Conservation (phyloP, 2,888 invertebrate genomes). For the Uropetala carovei region DNA sequence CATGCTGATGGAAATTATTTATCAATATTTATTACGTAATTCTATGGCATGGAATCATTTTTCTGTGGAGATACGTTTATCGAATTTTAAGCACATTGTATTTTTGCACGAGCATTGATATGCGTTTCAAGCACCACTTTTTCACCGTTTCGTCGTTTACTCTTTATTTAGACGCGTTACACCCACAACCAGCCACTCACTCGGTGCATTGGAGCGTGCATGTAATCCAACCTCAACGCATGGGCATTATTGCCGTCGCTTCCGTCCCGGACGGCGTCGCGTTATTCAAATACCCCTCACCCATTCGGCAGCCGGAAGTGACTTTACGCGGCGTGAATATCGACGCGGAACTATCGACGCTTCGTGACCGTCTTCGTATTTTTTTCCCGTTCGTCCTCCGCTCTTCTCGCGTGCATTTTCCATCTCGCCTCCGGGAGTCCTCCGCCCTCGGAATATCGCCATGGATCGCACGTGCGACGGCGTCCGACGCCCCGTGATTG, state of each 20-base stretch:
- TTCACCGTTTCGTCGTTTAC: not conserved
- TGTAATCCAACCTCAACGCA: not conserved
- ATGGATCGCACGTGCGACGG: slow-evolving; percentile 47
- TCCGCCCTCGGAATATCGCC: slow-evolving; percentile 29
- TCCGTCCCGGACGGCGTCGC: slow-evolving; percentile 10
- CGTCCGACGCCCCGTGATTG: not conserved
- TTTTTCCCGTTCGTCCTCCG: not conserved
- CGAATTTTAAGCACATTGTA: not conserved
- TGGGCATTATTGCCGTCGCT: slow-evolving; percentile 21
- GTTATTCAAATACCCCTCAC: slow-evolving; percentile 18
- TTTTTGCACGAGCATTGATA: not conserved
- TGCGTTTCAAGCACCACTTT: not conserved
- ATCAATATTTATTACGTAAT: too few relatives aligned
- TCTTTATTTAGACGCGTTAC: not conserved
- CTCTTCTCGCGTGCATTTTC: slow-evolving; percentile 34
- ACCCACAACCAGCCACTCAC: not conserved
- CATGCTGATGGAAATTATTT: too few relatives aligned
- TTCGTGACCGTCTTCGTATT: not conserved
- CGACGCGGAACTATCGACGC: slow-evolving; percentile 21
- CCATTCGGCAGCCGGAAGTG: slow-evolving; percentile 63
- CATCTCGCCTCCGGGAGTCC: not conserved
- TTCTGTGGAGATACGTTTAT: not conserved
- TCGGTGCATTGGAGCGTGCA: not conserved
- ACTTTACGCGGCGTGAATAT: slow-evolving; percentile 57
- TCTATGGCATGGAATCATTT: too few relatives aligned